Percentiles rank a stretch among this genome's conserved stretches.
These are phyloP conservation scores for Acrocephalus kingi DNA, from an alignment of 2,113 vertebrate genomes.

Conservation along the genomic window DNA sequence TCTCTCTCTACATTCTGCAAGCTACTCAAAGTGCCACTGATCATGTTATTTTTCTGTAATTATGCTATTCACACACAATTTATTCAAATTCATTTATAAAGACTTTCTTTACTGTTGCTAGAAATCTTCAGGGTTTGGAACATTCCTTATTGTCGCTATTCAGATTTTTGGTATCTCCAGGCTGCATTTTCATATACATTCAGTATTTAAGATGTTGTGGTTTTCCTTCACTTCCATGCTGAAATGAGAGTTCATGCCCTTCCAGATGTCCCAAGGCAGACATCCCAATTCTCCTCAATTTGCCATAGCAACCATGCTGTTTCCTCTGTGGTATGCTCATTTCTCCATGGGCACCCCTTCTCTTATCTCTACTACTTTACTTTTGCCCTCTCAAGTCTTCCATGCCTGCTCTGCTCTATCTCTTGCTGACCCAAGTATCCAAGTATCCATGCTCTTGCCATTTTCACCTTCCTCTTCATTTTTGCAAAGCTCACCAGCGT, in stretches of 20 bases:
- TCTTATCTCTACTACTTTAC: background rate
- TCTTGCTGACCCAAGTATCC: background rate
- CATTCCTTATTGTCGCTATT: background rate
- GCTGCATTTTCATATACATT: background rate
- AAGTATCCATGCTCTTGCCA: background rate
- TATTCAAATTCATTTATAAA: background rate
- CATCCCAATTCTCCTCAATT: background rate
- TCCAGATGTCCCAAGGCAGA: background rate
- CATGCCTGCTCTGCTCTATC: background rate
- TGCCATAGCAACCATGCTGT: fast-evolving
- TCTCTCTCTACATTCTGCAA: background rate
- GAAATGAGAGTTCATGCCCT: background rate
- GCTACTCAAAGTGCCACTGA: background rate
- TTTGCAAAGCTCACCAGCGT: background rate
- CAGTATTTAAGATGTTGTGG: background rate
- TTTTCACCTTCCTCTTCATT: background rate
- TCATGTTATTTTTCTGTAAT: background rate
- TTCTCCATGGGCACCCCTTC: background rate
- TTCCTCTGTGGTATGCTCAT: background rate
- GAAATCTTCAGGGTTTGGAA: background rate
- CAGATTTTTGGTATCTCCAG: background rate
- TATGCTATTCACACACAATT: background rate
- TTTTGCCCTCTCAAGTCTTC: background rate
- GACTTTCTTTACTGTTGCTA: background rate
- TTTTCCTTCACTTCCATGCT: background rate